These are phyloP conservation scores for Zoanthus gigantus DNA, from an alignment of 92 coral and sea anemone species.

Conservation along the genomic window DNA sequence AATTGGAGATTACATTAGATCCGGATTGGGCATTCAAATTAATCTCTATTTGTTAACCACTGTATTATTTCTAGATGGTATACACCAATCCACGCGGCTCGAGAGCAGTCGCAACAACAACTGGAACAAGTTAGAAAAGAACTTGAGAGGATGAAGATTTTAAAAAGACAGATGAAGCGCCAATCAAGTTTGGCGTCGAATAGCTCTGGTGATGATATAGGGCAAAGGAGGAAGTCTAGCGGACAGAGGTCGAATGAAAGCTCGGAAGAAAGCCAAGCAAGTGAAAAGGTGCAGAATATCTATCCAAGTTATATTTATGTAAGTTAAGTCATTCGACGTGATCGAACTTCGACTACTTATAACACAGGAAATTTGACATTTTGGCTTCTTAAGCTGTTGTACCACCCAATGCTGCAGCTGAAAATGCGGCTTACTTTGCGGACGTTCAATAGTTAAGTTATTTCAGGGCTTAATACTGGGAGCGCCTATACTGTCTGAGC, in stretches of 20 bases:
- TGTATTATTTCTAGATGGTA: constrained; percentile 71
- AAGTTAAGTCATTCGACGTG: too few species aligned
- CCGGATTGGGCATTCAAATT: too few species aligned
- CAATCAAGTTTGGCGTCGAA: background rate
- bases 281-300: background rate
- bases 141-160: constrained; percentile 62
- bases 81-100: constrained; percentile 91
- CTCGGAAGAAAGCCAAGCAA: background rate
- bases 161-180: constrained; percentile 36
- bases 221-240: background rate
- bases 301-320: background rate
- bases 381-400: background rate
- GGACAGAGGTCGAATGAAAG: constrained; percentile 4
- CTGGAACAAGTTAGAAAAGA: constrained; percentile 74
- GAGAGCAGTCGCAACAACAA: constrained; percentile 71
- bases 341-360: background rate
- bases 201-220: background rate
- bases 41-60: background rate
- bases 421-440: background rate
- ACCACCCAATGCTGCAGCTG: background rate
- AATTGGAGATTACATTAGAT: too few species aligned
- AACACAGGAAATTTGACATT: background rate
- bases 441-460: background rate
- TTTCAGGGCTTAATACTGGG: too few species aligned
- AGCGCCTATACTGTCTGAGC: too few species aligned